Percentiles rank a stretch among this genome's conserved stretches.
phyloP scores from a whole-genome alignment of 2,888 invertebrate genomes.

The Drosophila phalerata region DNA sequence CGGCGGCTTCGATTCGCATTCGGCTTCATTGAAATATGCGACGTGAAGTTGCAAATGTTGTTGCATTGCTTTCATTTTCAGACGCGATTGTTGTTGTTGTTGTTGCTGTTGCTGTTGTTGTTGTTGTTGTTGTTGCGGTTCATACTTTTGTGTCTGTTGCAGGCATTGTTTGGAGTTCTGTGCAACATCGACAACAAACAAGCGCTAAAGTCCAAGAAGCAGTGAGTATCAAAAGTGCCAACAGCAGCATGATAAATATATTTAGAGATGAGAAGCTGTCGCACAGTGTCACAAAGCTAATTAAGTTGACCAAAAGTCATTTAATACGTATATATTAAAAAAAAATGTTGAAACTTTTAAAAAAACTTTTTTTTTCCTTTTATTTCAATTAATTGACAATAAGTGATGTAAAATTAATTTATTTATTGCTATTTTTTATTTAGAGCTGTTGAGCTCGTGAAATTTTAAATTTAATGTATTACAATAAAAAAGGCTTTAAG shows the following conservation, averaged over 20 bases:
- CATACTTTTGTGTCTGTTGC: constrained; percentile 68
- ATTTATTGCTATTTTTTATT: too few species aligned
- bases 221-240: constrained; percentile 57
- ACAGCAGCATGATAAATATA: constrained; percentile 35
- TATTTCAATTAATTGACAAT: too few species aligned
- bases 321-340: too few species aligned
- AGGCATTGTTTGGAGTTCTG: constrained; percentile 65
- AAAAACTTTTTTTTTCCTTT: too few species aligned
- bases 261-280: constrained; percentile 18
- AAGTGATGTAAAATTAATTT: too few species aligned
- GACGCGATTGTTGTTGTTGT: constrained; percentile 63
- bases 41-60: constrained; percentile 39
- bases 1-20: constrained; percentile 68
- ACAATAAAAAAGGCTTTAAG: too few species aligned
- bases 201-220: constrained; percentile 58
- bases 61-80: constrained; percentile 61
- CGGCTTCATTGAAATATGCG: constrained; percentile 54
- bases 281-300: constrained; percentile 32
- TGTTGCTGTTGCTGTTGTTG: constrained; percentile 59
- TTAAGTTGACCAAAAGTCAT: not conserved
- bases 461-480: too few species aligned
- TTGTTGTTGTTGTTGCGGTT: constrained; percentile 70
- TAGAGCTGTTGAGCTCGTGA: too few species aligned
- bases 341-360: too few species aligned
- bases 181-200: constrained; percentile 44